Conservation (phyloP, 2,888 invertebrate genomes). For the Leptinotarsa tumamoca region DNA sequence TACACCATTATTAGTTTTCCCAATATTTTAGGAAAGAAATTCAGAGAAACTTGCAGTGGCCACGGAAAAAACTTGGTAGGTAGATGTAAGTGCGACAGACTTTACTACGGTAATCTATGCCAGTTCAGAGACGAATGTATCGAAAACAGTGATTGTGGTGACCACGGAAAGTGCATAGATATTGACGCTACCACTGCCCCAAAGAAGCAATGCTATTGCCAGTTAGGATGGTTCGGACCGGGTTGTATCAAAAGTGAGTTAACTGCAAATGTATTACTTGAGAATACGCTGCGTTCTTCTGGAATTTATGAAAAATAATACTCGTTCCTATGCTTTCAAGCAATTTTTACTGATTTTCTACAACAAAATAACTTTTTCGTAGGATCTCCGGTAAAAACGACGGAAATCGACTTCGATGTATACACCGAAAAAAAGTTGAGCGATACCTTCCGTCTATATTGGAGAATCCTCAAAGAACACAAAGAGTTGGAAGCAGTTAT, state of each 20-base stretch:
- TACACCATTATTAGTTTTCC: no score
- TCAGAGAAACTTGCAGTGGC: slow-evolving; percentile 86
- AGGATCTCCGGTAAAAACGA: slow-evolving; percentile 83
- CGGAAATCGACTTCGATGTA: slow-evolving; percentile 77
- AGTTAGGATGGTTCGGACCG: slow-evolving; percentile 88
- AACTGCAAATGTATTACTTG: slow-evolving; percentile 10
- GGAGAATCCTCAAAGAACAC: slow-evolving; percentile 85
- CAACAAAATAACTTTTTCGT: slow-evolving; percentile 40
- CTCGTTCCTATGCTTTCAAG: no score
- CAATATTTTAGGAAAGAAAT: slow-evolving; percentile 74
- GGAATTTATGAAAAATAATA: no score
- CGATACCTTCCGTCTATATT: slow-evolving; percentile 82
- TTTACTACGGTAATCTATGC: slow-evolving; percentile 85
- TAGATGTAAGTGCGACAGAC: slow-evolving; percentile 83
- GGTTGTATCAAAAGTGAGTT: slow-evolving; percentile 85
- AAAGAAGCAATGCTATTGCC: slow-evolving; percentile 88
- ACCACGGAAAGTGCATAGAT: slow-evolving; percentile 87
- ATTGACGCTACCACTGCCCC: slow-evolving; percentile 85
- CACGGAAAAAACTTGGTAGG: slow-evolving; percentile 84
- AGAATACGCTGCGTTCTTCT: no score
- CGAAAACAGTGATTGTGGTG: slow-evolving; percentile 87
- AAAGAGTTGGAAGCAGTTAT: slow-evolving; percentile 90
- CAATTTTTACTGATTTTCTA: neutral
- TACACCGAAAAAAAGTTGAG: slow-evolving; percentile 81
- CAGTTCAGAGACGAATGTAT: slow-evolving; percentile 91